Evolutionary conservation across 2,888 invertebrate genomes (phyloP), one percentile per base, ranked within the genome.

Genomic region (Dasysyrphus tricinctus): DNA sequence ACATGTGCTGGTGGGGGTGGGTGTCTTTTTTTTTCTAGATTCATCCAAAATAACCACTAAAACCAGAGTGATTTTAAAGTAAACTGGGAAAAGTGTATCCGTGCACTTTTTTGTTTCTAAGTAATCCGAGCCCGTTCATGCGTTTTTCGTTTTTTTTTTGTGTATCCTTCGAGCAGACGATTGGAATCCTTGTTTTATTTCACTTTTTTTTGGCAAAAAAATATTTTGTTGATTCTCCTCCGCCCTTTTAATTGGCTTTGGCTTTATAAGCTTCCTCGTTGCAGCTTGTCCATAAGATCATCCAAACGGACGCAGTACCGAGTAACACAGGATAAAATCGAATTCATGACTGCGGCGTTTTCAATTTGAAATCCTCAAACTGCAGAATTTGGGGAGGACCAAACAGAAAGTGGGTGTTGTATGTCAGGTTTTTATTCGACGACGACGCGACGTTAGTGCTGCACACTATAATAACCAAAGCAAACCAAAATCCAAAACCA

Each of bases 301-400:
- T 39, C 39, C 14, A 7, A 29, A 42, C 24, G 14, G 8, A 42
- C 47, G 44, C 54, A 59, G 32, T 47, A 32, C 56, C n/a, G n/a
- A 70, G 75, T 54, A 32, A 65, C 39, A 29, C 49, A 8, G 80
- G 80, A 85, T 85, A 80, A 80, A 77, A 77, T 85, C 85, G 77
- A 85, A 78, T 72, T 76, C 84, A 84, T 84, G 76, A 67, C 85
- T 77, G 80, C 74, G 51, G 80, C 63, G 49, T 80, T 80, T 85
- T 85, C 80, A 80, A 85, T 78, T 85, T 85, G 39, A 78, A 85
- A 69, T 76, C 67, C 16, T 39, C 69, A 42, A 24, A 70, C 37
- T 9, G 7, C 4, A 16, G 51, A 39, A 39, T 24, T 8, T 1
- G 1, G 37, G 24, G 67, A 69, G 37, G 54, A 39, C 54, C 37